Conservation (phyloP, 2,797 vertebrate species). For the Salarias fasciatus region DNA sequence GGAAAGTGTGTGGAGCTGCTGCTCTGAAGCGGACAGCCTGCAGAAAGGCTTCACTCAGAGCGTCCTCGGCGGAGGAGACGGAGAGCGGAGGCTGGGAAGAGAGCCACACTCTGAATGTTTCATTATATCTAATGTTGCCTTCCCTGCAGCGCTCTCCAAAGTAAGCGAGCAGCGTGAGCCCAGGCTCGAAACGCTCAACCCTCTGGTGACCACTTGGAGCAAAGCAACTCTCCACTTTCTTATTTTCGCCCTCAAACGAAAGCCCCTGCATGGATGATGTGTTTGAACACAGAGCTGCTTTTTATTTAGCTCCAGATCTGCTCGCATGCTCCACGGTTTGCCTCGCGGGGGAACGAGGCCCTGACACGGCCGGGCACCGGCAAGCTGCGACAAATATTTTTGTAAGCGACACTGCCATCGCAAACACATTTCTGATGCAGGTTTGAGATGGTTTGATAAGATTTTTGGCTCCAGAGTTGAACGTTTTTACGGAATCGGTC, state of each 20-base stretch:
- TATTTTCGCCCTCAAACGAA: slow-evolving; percentile 91
- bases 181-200: slow-evolving; percentile 90
- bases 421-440: slow-evolving; percentile 57
- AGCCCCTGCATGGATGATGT: slow-evolving; percentile 93
- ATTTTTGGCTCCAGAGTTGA: slow-evolving; percentile 10
- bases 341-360: slow-evolving; percentile 84
- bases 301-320: slow-evolving; percentile 92
- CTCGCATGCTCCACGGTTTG: slow-evolving; percentile 76
- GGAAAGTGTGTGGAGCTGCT: too few relatives aligned
- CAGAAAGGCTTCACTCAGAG: slow-evolving; percentile 72
- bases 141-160: slow-evolving; percentile 92
- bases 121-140: slow-evolving; percentile 95
- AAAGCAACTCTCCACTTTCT: slow-evolving; percentile 94
- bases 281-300: slow-evolving; percentile 95
- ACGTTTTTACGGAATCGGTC: slow-evolving; percentile 10
- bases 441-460: slow-evolving; percentile 53
- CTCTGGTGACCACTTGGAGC: slow-evolving; percentile 96
- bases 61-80: slow-evolving; percentile 59
- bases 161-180: slow-evolving; percentile 89
- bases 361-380: slow-evolving; percentile 86
- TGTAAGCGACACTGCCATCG: slow-evolving; percentile 59
- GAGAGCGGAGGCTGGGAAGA: slow-evolving; percentile 80
- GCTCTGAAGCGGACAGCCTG: slow-evolving; percentile 46
- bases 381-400: slow-evolving; percentile 79
- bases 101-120: slow-evolving; percentile 92